These are phyloP conservation scores for Smutsia temminckii DNA, from an alignment of 2,797 vertebrate genomes.

Conservation along the genomic window DNA sequence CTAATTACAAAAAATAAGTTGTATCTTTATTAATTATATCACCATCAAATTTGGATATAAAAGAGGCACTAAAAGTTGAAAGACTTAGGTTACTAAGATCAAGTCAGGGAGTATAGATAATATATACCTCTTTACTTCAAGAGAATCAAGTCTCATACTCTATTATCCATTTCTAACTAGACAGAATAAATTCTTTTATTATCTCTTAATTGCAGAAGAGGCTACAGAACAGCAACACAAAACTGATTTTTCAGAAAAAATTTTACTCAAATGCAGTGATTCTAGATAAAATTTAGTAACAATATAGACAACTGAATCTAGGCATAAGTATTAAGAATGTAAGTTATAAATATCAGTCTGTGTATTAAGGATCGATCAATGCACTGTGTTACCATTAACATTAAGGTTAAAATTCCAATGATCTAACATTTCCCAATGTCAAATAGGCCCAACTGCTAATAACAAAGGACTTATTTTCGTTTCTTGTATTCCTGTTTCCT, in stretches of 20 bases:
- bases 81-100: background rate
- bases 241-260: constrained; percentile 61
- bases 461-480: constrained; percentile 41
- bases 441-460: constrained; percentile 10
- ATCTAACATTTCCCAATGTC: background rate
- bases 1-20: constrained; percentile 35
- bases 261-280: background rate
- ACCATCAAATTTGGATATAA: constrained; percentile 7
- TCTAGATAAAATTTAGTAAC: constrained; percentile 40
- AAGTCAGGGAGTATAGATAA: background rate
- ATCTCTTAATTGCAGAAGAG: background rate
- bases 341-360: constrained; percentile 36
- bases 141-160: constrained; percentile 3
- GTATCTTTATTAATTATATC: background rate
- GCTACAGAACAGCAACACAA: background rate
- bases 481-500: constrained; percentile 43
- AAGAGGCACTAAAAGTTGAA: background rate
- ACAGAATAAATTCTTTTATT: constrained; percentile 19
- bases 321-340: constrained; percentile 13
- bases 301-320: constrained; percentile 32
- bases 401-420: background rate
- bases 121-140: background rate
- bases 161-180: constrained; percentile 27
- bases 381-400: background rate
- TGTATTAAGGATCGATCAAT: constrained; percentile 47